Base-by-base conservation (phyloP, 2,797 vertebrate species). In the Protosalanx chinensis region DNA sequence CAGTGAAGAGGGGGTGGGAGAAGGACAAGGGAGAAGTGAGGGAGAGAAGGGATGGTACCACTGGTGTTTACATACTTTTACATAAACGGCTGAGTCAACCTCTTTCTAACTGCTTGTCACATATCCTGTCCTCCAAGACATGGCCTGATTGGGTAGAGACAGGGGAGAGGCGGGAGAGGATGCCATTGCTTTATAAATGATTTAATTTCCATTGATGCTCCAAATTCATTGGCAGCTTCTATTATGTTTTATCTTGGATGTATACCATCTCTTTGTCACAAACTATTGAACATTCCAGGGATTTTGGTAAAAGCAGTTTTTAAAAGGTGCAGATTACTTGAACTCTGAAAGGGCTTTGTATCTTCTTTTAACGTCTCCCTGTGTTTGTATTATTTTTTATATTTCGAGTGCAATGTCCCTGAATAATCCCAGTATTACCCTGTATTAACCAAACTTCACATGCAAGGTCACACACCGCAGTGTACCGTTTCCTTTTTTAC, bases 51-150 rank as follows among this genome's bases (percentile, higher is more conserved):
- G 46, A 65, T 27, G 13, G 46, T 37, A 49, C 58, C 41, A 13
- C 32, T 41, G 57, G 46, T 83, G 82, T 84, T 86, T 81, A 81
- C 79, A 81, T 33, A 81, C 77, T 81, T 74, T 82, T 78, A 82
- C 77, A 51, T 83, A 88, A 84, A 71, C 72, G 71, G 69, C 76
- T 74, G 73, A 81, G 76, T 83, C 79, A 75, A 73, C 15, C 18
- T 56, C 15, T 66, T 72, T 37, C 60, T 81, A 75, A 5, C 69
- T 53, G 69, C 68, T 59, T 78, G 79, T 88, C 79, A 80, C 77
- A 74, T 81, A 41, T 76, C 75, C 78, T 72, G 33, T 75, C 76
- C 76, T 85, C 74, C 64, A 60, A 30, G 51, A 75, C 69, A 58
- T 51, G 20, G 76, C n/a, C 10, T 72, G 75, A 81, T 41, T 72